Evolutionary conservation across 1,140 invertebrate genomes (phyloP), one percentile per base, ranked within the genome.

Genomic region (Danaus melanippus): DNA sequence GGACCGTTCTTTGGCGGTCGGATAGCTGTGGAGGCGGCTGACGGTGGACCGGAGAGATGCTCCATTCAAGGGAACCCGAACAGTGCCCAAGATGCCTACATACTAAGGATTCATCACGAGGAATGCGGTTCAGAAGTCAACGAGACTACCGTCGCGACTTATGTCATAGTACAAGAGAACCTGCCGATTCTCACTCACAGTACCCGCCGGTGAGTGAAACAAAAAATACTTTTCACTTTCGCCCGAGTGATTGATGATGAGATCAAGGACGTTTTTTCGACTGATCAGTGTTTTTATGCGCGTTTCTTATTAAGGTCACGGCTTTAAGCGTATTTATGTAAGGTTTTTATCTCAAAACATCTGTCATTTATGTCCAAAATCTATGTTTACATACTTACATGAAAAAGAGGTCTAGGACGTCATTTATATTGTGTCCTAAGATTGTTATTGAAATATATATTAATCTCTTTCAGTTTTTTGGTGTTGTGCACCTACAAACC

Each of bases 151-250:
- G 93, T 93, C 56, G 92, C 90, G 45, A 94, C 93, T 0, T 94
- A 93, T 69, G 92, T 95, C 12, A 89, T 94, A 6, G 93, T 95
- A 6, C 93, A 95, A 69, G 93, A 95, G 74, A 94, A 94, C 76
- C 77, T 93, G 40, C 92, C 92, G 0, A 94, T 95, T 59, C 89
- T 94, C 9, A 95, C 93, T 0, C 93, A 95, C 68, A 94, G 93
- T 70, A 94, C 93, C 0, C 83, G 93, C 56, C 89, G 92, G 86
- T 90, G 70, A 75, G 59, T 58, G 12, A 32, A 12, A 62, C 53
- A 60, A 60, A 60, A 60, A 49, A 55, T 52, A 42, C 40, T 56
- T 60, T 60, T 60, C 58, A 52, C 58, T 60, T 60, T 60, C 58
- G 51, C 39, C 42, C 49, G 42, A 15, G 43, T 52, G 12, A 54